Evolutionary conservation across 2,113 vertebrate genomes (phyloP), one percentile per base, ranked within the genome.

Genomic region (Diglossa brunneiventris): DNA sequence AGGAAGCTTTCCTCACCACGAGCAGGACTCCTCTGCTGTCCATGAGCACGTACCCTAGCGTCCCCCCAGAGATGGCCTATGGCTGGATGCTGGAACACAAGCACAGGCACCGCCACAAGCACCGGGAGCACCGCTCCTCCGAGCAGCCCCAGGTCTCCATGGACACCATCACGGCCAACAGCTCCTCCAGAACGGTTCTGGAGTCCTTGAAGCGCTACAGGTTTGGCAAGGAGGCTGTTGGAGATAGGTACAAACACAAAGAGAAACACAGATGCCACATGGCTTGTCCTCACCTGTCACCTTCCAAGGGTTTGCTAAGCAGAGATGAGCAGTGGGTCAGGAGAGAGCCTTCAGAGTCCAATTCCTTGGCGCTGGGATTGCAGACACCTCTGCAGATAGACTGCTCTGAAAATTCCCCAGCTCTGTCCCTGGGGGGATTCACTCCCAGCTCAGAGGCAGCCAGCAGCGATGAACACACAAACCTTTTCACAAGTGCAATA

Each of bases 101-200:
- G 96, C 99, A 99, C 92, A 98, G 99, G 58, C 99, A 99, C 89
- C 98, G 99, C 59, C 99, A 99, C 96, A 99, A 99, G 97, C 99
- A 99, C 96, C 97, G 99, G 59, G 99, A 99, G 20, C 98, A 98
- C 56, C 98, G 98, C 50, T 98, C 98, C 24, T 97, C 98, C 5
- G 98, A 98, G 35, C 98, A 98, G 4, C 95, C 97, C 0, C 98
- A 97, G 83, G 97, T 98, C 42, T 94, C 98, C 88, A 94, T 98
- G 96, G 98, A 98, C 59, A 23, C 96, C n/a, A 59, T 97, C n/a
- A 9, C 97, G 0, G 95, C 96, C 18, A 95, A 92, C 33, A 95
- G 98, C 78, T 97, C 98, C 53, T 98, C 98, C 22, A 95, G 98
- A 81, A 98, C 98, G 0, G 98, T 99, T 76, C 91, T 98, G 68